Conservation (phyloP, 2,797 vertebrate genomes). For the Melanotaenia parkinsoni region DNA sequence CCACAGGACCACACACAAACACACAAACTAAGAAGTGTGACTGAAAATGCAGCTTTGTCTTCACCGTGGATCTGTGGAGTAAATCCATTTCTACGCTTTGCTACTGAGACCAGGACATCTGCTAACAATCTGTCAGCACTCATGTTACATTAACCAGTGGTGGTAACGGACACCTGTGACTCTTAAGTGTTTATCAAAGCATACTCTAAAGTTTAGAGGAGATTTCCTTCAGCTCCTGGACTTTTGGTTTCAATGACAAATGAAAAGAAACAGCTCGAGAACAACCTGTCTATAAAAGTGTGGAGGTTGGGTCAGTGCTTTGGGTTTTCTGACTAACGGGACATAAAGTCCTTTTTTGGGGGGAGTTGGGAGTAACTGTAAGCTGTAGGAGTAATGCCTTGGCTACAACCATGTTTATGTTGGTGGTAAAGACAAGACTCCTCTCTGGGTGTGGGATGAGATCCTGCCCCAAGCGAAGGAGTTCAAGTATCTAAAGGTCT, state of each 20-base stretch:
- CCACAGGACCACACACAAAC: slow-evolving; percentile 67
- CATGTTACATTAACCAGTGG: slow-evolving; percentile 40
- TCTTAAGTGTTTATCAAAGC: slow-evolving; percentile 23
- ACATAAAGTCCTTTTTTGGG: neutral
- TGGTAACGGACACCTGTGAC: slow-evolving; percentile 55
- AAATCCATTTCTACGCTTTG: slow-evolving; percentile 63
- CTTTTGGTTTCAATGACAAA: neutral
- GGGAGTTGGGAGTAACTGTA: neutral
- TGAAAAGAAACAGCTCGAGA: neutral
- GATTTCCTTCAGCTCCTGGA: neutral
- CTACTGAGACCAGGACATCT: slow-evolving; percentile 66
- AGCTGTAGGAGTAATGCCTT: neutral
- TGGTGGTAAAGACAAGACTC: neutral
- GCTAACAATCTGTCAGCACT: slow-evolving; percentile 65
- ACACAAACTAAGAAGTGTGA: slow-evolving; percentile 42
- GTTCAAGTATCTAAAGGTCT: too few species aligned
- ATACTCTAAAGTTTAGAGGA: slow-evolving; percentile 4
- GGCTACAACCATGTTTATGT: neutral
- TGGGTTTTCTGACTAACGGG: neutral
- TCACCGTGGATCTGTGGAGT: slow-evolving; percentile 52
- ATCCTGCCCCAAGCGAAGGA: too few species aligned
- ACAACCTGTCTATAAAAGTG: neutral
- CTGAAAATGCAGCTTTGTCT: slow-evolving; percentile 68
- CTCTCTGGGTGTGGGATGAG: too few species aligned
- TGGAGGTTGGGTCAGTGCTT: neutral